Evolutionary conservation across 1,140 invertebrate genomes (phyloP).

Genomic region (Ganaspis sp.): DNA sequence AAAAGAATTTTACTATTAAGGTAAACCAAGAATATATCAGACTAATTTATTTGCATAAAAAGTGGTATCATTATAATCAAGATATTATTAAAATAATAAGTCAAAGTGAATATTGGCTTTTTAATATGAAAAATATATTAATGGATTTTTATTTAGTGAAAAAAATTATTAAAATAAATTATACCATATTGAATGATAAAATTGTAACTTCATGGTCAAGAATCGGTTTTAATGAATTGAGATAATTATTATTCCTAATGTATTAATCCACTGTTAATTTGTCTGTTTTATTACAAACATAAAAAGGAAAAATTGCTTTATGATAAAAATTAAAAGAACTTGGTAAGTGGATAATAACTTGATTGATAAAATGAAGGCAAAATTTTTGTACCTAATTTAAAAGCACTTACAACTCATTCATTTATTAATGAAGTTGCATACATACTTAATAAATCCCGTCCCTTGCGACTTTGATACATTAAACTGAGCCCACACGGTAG

Average conservation of each 20-base stretch:
- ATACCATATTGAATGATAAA: no score
- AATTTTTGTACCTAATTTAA: not conserved
- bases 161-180: no score
- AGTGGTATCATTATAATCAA: no score
- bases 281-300: not conserved
- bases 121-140: no score
- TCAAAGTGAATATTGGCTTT: no score
- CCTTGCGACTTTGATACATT: not conserved
- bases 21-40: not conserved
- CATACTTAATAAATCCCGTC: not conserved
- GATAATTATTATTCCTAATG: no score
- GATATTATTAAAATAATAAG: no score
- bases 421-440: slow-evolving; percentile 16
- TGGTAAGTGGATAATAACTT: slow-evolving; percentile 1
- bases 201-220: no score
- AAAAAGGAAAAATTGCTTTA: not conserved
- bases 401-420: slow-evolving; percentile 7
- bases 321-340: not conserved
- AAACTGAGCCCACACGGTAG: not conserved
- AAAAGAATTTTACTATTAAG: not conserved
- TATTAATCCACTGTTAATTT: not conserved
- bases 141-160: no score
- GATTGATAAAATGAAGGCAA: not conserved
- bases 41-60: no score
- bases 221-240: no score